phyloP scores from a whole-genome alignment of 2,113 vertebrate species.

The Lanius ludovicianus region DNA sequence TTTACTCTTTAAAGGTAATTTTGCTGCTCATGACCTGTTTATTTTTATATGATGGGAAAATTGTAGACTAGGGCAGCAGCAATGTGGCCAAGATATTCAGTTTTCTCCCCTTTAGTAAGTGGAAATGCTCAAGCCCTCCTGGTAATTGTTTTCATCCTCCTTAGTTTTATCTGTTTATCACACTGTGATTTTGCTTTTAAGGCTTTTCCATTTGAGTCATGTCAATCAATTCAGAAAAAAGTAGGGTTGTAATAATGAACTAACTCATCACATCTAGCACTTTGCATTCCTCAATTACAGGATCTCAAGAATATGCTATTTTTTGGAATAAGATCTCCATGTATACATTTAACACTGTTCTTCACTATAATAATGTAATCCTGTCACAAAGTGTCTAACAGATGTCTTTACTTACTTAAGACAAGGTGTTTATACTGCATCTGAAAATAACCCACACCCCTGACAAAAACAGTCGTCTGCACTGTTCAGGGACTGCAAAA shows the following conservation, averaged over 20 bases:
- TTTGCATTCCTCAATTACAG: constrained; percentile 22
- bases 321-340: neutral
- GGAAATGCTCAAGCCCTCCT: neutral
- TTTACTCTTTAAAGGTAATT: constrained; percentile 48
- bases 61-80: constrained; percentile 19
- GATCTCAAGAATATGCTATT: neutral
- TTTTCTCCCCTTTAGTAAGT: constrained; percentile 36
- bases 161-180: constrained; percentile 20
- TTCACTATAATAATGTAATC: neutral
- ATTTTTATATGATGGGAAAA: constrained; percentile 61
- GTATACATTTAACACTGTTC: neutral
- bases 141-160: constrained; percentile 23
- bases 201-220: constrained; percentile 21
- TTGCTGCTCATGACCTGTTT: constrained; percentile 54
- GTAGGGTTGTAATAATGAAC: constrained; percentile 12
- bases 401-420: constrained; percentile 40
- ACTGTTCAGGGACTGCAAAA: neutral
- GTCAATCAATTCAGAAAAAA: constrained; percentile 21
- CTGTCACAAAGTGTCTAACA: constrained; percentile 4
- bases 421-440: neutral
- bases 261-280: constrained; percentile 15
- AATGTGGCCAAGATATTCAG: constrained; percentile 33
- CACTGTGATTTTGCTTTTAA: constrained; percentile 8
- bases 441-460: neutral
- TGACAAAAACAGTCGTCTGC: neutral